Conservation (phyloP, 2,797 vertebrate species). For the Mastacembelus armatus region DNA sequence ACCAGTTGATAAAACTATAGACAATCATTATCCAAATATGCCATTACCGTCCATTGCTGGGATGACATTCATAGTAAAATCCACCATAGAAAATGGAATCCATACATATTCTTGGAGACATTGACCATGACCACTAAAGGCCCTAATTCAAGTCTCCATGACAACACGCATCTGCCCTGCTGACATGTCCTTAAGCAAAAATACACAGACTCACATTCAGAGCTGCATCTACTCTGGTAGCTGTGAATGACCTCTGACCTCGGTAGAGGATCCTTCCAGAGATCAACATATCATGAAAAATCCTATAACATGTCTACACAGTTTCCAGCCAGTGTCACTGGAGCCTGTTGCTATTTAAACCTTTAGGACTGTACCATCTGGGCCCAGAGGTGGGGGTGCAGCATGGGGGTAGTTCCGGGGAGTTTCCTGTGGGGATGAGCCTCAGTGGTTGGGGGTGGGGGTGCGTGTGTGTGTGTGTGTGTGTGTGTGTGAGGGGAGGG, state of each 20-base stretch:
- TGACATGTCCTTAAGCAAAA: conserved; percentile 34
- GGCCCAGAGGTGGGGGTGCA: conserved; percentile 4
- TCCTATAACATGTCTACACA: conserved; percentile 23
- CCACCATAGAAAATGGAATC: too few species aligned
- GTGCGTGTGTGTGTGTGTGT: conserved; percentile 14
- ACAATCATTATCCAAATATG: conserved; percentile 14
- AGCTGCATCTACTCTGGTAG: conserved; percentile 15
- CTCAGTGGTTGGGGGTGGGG: conserved; percentile 62
- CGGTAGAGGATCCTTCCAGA: conserved; percentile 2
- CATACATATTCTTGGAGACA: too few species aligned
- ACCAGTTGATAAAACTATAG: conserved; percentile 2
- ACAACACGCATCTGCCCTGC: conserved; percentile 36
- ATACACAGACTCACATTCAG: neutral
- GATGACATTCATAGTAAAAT: neutral
- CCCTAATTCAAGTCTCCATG: conserved; percentile 29
- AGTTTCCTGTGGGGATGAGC: conserved; percentile 71
- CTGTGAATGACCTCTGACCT: too few species aligned
- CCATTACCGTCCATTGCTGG: neutral
- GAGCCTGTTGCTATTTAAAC: conserved; percentile 65
- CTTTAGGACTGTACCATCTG: conserved; percentile 65
- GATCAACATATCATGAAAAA: conserved; percentile 30
- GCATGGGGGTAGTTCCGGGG: conserved; percentile 34
- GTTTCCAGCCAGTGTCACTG: conserved; percentile 41
- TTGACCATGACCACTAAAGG: conserved; percentile 9
- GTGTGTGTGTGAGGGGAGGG: conserved; percentile 71